phyloP scores from a whole-genome alignment of 2,888 invertebrate genomes.

The Congeria kusceri region DNA sequence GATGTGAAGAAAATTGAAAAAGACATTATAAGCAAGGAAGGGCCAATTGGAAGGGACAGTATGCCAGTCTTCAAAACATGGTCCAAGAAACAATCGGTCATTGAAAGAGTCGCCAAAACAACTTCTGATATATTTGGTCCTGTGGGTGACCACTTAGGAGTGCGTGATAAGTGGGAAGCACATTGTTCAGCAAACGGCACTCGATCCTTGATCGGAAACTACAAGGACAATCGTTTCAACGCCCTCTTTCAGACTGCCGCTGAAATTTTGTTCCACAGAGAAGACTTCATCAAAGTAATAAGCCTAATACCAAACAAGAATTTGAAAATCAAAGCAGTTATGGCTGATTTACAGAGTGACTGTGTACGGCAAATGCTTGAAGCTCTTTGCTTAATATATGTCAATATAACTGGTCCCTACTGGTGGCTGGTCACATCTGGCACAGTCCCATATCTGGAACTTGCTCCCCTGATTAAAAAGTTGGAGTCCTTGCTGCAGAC shows the following conservation, averaged over 20 bases:
- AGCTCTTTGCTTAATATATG: slow-evolving; percentile 40
- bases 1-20: slow-evolving; percentile 1
- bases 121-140: slow-evolving; percentile 55
- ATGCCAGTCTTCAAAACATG: slow-evolving; percentile 16
- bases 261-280: slow-evolving; percentile 23
- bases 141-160: slow-evolving; percentile 40
- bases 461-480: slow-evolving; percentile 9
- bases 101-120: slow-evolving; percentile 23
- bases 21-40: background rate
- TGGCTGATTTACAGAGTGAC: slow-evolving; percentile 28
- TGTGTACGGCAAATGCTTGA: slow-evolving; percentile 30
- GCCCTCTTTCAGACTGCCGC: slow-evolving; percentile 51
- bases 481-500: background rate
- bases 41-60: slow-evolving; percentile 18
- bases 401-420: slow-evolving; percentile 57
- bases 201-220: slow-evolving; percentile 56
- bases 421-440: slow-evolving; percentile 41
- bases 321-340: slow-evolving; percentile 31
- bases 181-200: slow-evolving; percentile 43
- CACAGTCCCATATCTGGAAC: slow-evolving; percentile 38
- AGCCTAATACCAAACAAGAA: slow-evolving; percentile 23
- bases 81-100: slow-evolving; percentile 22
- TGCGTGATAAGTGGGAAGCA: slow-evolving; percentile 48
- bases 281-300: slow-evolving; percentile 20
- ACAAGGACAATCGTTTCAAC: slow-evolving; percentile 61